Evolutionary conservation across 2,113 vertebrate species (phyloP), one percentile per base, ranked within the genome.

Genomic region (Gasterosteus nipponicus): DNA sequence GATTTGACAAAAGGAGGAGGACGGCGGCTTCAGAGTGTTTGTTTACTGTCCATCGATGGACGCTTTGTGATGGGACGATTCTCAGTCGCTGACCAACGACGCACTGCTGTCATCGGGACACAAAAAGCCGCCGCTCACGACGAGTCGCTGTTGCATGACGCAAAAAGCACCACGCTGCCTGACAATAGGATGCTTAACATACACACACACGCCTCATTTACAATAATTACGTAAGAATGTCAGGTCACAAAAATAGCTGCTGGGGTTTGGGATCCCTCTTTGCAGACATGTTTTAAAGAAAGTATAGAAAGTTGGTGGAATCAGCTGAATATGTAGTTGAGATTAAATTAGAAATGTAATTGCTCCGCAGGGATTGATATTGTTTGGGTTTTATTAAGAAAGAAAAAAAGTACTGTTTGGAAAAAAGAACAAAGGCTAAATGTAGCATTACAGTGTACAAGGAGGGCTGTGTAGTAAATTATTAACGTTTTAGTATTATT

Each of bases 21-120:
- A 26, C 22, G 1, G 22, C 22, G 22, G 22, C 22, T 1, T 26
- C 22, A 26, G 22, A 26, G 22, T 26, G 58, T 82, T 85, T 88
- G 78, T 83, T 86, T 87, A 74, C 79, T 73, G 74, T 60, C 69
- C 66, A 72, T 86, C 26, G 54, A 79, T 73, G 69, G 77, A 69
- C 73, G 66, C 44, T 54, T 61, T 80, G 82, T 77, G 57, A 41
- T 81, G 63, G 75, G 74, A 77, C 81, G 78, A 83, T 83, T 81
- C 75, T 59, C 58, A 64, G 63, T 68, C 78, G 75, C 49, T 75
- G 75, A 85, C 77, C 70, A 89, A 90, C 70, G 84, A 58, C 33
- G 5, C 33, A 41, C 57, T 33, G 38, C 53, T 82, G 80, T 85
- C 73, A 72, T 33, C 38, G 46, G 62, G 53, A 75, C 33, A 77